Evolutionary conservation across 2,888 invertebrate species (phyloP).

Genomic region (Cabera pusaria): DNA sequence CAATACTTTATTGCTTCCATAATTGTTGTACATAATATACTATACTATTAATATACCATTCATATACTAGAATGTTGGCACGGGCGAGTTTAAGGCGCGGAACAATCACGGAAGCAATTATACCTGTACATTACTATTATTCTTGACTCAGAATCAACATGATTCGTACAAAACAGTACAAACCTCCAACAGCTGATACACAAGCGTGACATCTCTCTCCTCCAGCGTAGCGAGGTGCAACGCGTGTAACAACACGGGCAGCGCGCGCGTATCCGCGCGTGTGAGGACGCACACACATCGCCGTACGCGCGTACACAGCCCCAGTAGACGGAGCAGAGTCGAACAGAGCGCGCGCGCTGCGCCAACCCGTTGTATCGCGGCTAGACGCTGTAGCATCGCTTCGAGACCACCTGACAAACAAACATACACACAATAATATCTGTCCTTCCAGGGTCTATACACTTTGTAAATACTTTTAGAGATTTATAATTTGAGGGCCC

Average conservation of each 20-base stretch:
- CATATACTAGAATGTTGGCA: too few relatives aligned
- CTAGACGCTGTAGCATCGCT: constrained; percentile 93
- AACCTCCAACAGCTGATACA: constrained; percentile 95
- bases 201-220: constrained; percentile 88
- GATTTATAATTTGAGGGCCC: too few relatives aligned
- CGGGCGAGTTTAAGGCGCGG: too few relatives aligned
- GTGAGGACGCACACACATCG: constrained; percentile 95
- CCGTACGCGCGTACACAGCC: constrained; percentile 94
- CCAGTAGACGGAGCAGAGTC: constrained; percentile 94
- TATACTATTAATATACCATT: too few relatives aligned
- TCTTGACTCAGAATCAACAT: too few relatives aligned
- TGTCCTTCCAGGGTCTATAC: too few relatives aligned
- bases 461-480: too few relatives aligned
- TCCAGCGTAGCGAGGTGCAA: constrained; percentile 86
- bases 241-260: constrained; percentile 92
- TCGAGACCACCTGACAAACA: constrained; percentile 79
- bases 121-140: too few relatives aligned
- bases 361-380: constrained; percentile 93
- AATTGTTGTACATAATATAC: too few relatives aligned
- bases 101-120: too few relatives aligned
- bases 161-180: too few relatives aligned
- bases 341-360: constrained; percentile 93
- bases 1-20: too few relatives aligned
- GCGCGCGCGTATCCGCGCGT: constrained; percentile 91
- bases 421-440: neutral